Percentiles rank a stretch among this genome's conserved stretches.
These are phyloP conservation scores for Hemithea aestivaria DNA, from an alignment of 2,888 invertebrate species.

Conservation along the genomic window DNA sequence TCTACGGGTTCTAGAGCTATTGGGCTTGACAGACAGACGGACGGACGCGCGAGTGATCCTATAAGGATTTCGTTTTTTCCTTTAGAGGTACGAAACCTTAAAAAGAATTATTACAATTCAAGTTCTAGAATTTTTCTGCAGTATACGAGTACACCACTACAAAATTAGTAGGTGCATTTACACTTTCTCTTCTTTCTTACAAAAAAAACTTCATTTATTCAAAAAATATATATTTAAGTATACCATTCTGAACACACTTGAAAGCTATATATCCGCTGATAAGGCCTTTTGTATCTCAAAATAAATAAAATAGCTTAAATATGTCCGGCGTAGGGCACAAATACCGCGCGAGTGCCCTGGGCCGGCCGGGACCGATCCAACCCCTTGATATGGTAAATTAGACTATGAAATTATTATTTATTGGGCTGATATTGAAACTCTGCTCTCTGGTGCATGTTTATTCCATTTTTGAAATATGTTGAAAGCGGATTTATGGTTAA, in stretches of 20 bases:
- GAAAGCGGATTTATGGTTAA: too few species aligned
- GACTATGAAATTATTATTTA: slow-evolving; percentile 22
- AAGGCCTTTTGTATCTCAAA: slow-evolving; percentile 75
- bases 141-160: too few species aligned
- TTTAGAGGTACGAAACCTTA: too few species aligned
- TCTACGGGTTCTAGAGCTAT: too few species aligned
- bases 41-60: too few species aligned
- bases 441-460: background rate
- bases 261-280: slow-evolving; percentile 66
- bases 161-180: too few species aligned
- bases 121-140: too few species aligned
- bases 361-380: slow-evolving; percentile 25
- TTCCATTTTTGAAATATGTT: too few species aligned
- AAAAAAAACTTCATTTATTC: background rate
- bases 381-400: slow-evolving; percentile 25
- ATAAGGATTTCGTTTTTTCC: too few species aligned
- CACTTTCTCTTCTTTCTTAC: background rate
- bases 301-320: slow-evolving; percentile 77
- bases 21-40: too few species aligned
- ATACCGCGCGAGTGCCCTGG: slow-evolving; percentile 37
- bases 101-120: too few species aligned
- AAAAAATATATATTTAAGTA: slow-evolving; percentile 18
- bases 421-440: slow-evolving; percentile 14
- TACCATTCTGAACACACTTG: slow-evolving; percentile 38
- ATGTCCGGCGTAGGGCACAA: slow-evolving; percentile 64